Evolutionary conservation across 2,113 vertebrate genomes (phyloP).

Genomic region (Stegostoma tigrinum): DNA sequence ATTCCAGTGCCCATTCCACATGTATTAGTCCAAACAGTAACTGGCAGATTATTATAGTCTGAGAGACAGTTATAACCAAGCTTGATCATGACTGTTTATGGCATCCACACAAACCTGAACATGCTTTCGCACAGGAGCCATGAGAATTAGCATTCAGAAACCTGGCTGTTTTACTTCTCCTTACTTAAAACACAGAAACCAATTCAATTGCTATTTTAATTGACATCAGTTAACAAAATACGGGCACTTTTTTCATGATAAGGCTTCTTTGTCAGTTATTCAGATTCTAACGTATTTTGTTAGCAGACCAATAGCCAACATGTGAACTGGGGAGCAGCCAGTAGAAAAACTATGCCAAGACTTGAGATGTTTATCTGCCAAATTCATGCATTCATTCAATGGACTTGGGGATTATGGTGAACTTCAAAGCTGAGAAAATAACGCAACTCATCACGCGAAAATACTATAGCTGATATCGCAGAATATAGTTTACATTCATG

Average conservation of each 20-base stretch:
- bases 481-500: not conserved
- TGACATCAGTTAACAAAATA: not conserved
- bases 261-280: conserved; percentile 4
- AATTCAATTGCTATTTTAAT: not conserved
- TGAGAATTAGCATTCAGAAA: not conserved
- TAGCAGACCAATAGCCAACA: conserved; percentile 19
- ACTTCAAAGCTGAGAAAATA: conserved; percentile 11
- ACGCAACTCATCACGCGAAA: not conserved
- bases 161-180: not conserved
- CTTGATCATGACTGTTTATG: not conserved
- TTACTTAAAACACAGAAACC: not conserved
- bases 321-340: not conserved
- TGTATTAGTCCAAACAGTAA: not conserved
- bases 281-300: not conserved
- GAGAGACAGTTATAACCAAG: not conserved
- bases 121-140: not conserved
- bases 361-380: not conserved
- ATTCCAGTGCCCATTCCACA: not conserved
- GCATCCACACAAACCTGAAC: not conserved
- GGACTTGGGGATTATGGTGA: conserved; percentile 8
- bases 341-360: conserved; percentile 2
- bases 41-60: not conserved
- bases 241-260: not conserved
- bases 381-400: conserved; percentile 18
- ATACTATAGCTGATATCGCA: not conserved